These are phyloP conservation scores for Aporrectodea caliginosa DNA, from an alignment of 1,140 invertebrate species.

Conservation along the genomic window DNA sequence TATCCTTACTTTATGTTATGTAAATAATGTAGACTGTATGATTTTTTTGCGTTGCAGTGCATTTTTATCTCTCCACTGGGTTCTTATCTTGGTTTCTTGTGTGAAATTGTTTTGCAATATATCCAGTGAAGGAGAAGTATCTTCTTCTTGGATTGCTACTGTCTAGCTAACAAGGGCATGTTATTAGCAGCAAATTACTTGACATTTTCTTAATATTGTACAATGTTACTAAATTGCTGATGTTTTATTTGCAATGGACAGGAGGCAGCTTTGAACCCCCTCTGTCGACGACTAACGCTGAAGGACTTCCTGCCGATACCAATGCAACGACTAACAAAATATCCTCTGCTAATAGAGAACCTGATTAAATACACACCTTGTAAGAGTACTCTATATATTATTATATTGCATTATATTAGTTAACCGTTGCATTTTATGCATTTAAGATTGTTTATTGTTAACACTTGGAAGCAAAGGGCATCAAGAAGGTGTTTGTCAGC, in stretches of 20 bases:
- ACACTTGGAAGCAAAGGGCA: background rate
- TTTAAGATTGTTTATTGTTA: background rate
- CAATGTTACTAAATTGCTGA: background rate
- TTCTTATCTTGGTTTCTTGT: too few relatives aligned
- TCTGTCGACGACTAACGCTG: conserved; percentile 83
- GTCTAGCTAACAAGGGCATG: background rate
- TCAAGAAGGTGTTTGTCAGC: background rate
- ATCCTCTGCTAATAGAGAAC: conserved; percentile 87
- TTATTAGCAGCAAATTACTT: background rate
- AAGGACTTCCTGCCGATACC: conserved; percentile 87
- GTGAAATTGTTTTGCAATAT: too few relatives aligned
- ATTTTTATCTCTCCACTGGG: too few relatives aligned
- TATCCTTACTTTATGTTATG: too few relatives aligned
- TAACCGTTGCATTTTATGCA: background rate
- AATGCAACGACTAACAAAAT: conserved; percentile 90
- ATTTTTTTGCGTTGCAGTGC: too few relatives aligned
- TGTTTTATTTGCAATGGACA: conserved; percentile 35
- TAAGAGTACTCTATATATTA: conserved; percentile 40
- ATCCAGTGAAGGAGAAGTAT: too few relatives aligned
- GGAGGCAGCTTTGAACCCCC: conserved; percentile 81
- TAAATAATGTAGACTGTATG: too few relatives aligned
- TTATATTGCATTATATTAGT: background rate
- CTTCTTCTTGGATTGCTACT: background rate
- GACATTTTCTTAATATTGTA: background rate
- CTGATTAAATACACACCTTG: conserved; percentile 68